Percentiles rank a stretch among this genome's conserved stretches.
Conservation (phyloP, 2,888 invertebrate genomes). For the Syrphus vitripennis region DNA sequence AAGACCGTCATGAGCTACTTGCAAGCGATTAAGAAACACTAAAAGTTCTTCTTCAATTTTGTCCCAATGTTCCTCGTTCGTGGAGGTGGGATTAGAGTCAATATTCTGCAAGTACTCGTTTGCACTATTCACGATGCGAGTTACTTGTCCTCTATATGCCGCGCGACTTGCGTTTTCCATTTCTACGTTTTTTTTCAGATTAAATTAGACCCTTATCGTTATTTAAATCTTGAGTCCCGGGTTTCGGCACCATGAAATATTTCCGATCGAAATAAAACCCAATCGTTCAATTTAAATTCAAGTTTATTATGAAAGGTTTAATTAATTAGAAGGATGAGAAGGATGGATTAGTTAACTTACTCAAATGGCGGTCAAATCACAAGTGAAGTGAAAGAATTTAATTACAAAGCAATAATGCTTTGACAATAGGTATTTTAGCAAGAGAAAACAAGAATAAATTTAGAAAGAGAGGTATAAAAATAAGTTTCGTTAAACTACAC, state of each 20-base stretch:
- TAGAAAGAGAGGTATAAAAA: too few species aligned
- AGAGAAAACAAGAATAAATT: too few species aligned
- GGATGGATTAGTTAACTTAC: too few species aligned
- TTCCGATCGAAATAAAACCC: too few species aligned
- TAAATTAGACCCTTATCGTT: background rate
- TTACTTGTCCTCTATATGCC: constrained; percentile 1
- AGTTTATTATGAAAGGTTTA: too few species aligned
- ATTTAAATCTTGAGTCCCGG: background rate
- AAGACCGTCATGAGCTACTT: background rate
- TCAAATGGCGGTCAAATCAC: too few species aligned
- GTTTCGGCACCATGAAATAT: constrained; percentile 8
- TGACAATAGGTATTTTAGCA: too few species aligned
- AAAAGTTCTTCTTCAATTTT: background rate
- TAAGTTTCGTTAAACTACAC: too few species aligned
- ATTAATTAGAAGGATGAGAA: too few species aligned
- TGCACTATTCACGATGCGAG: background rate
- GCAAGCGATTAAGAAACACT: background rate
- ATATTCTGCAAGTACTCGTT: background rate
- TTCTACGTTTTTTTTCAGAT: background rate
- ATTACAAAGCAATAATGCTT: too few species aligned
- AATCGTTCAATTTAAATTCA: too few species aligned
- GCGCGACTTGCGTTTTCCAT: constrained; percentile 1
- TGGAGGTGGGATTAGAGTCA: background rate
- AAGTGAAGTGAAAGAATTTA: too few species aligned
- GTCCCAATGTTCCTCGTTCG: background rate